Evolutionary conservation across 2,113 vertebrate species (phyloP).

Genomic region (Amia ocellicauda): DNA sequence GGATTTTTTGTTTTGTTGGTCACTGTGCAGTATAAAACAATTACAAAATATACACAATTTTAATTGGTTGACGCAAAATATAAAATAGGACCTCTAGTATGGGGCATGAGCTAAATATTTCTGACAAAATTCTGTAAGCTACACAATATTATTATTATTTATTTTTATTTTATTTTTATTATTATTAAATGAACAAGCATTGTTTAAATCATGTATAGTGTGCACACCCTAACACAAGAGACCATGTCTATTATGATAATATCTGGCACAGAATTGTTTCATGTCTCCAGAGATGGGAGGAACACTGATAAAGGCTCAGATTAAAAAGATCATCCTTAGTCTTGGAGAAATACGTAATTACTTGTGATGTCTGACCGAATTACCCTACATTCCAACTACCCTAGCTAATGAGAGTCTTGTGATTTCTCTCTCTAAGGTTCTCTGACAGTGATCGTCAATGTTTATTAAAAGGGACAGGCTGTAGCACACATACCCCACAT

Average conservation of each 20-base stretch:
- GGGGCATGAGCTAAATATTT: too few species aligned
- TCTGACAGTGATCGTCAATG: background rate
- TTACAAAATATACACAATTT: too few species aligned
- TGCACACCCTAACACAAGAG: background rate
- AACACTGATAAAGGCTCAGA: constrained; percentile 6
- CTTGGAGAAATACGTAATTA: background rate
- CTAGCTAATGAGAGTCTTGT: background rate
- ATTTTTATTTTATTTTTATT: too few species aligned
- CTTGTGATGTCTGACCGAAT: constrained; percentile 16
- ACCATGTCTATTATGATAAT: background rate
- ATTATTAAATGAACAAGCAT: too few species aligned
- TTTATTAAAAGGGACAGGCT: background rate
- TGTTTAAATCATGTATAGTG: too few species aligned
- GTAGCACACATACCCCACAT: too few species aligned
- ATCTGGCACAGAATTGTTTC: constrained; percentile 12
- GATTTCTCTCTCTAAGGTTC: background rate
- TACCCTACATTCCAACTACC: background rate
- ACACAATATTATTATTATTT: too few species aligned
- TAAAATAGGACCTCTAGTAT: too few species aligned
- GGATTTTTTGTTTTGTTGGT: too few species aligned
- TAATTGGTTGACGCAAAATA: too few species aligned
- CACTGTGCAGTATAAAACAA: too few species aligned
- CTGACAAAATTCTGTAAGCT: too few species aligned
- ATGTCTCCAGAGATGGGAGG: constrained; percentile 19
- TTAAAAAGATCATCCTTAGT: background rate